Percentiles rank a stretch among this genome's conserved stretches.
phyloP scores from a whole-genome alignment of 2,888 invertebrate species.

The Himalopsyche japonica region DNA sequence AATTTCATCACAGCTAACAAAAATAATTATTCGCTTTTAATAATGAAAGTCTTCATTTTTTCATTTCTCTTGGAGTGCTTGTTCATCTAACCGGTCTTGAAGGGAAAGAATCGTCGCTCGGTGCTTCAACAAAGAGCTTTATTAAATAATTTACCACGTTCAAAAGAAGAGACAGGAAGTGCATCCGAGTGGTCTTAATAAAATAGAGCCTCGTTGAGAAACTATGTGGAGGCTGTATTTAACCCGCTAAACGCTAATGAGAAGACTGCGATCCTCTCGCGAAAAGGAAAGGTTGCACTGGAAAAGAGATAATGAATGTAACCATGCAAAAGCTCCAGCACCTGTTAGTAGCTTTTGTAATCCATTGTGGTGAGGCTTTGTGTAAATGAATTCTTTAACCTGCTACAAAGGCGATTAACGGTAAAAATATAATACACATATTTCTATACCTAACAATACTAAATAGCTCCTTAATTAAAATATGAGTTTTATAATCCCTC shows the following conservation, averaged over 20 bases:
- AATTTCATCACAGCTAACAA: too few species aligned
- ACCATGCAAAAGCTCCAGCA: slow-evolving; percentile 1
- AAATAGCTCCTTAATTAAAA: too few species aligned
- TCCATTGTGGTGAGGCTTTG: too few species aligned
- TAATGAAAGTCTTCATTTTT: background rate
- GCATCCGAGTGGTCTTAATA: slow-evolving; percentile 23
- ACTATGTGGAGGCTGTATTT: slow-evolving; percentile 21
- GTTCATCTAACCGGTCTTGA: background rate
- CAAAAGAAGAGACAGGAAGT: slow-evolving; percentile 20
- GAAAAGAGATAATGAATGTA: slow-evolving; percentile 24
- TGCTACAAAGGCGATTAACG: too few species aligned
- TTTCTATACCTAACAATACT: too few species aligned
- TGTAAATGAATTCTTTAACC: too few species aligned
- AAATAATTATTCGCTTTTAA: background rate
- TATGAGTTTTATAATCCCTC: too few species aligned
- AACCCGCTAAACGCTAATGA: slow-evolving; percentile 24
- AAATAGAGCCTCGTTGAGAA: slow-evolving; percentile 6
- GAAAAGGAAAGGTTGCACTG: slow-evolving; percentile 4
- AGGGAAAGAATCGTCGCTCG: background rate
- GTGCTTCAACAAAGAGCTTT: slow-evolving; percentile 15
- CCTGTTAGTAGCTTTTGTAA: background rate
- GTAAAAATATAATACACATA: too few species aligned
- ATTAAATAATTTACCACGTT: slow-evolving; percentile 21
- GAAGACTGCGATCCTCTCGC: slow-evolving; percentile 18
- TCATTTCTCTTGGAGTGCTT: background rate